Evolutionary conservation across 1,140 invertebrate species (phyloP), one percentile per base, ranked within the genome.

Genomic region (Meloidogyne floridensis): DNA sequence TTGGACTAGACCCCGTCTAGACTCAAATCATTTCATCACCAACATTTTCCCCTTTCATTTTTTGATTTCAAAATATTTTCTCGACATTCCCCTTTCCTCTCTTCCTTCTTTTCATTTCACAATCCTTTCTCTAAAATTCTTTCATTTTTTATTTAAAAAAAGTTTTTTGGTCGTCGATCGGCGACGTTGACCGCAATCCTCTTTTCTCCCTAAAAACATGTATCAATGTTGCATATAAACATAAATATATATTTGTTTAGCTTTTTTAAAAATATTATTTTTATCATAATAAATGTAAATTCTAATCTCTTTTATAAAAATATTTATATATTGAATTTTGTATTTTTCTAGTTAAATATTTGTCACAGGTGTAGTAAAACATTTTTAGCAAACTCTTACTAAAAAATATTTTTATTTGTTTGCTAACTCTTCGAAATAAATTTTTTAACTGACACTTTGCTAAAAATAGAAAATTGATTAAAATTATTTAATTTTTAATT

Each of bases 241-340:
- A 4, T 18, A 32, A 32, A 32, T 2, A 32, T 2, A 32, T 32
- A 65, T n/a, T 4, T 65, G 3, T 65, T 59, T 5, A n/a, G 2
- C 15, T n/a, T n/a, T n/a, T 65, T 65, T 6, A 7, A 2, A n/a
- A 32, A 20, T 32, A 32, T 32, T n/a, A 65, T 65, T 65, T 65
- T 65, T 65, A 18, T 65, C 11, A 59, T 65, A 65, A 65, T 65
- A 65, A 65, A 65, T 65, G 59, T 15, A 65, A 65, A 65, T 65
- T n/a, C 59, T 65, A 65, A n/a, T 65, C 59, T 5, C n/a, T 65
- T 59, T 59, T 47, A 4, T 47, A 8, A 4, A 47, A 59, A 59
- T 15, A 59, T 15, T 15, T 15, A 59, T 15, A 59, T 15, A 59
- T 59, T 59, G 3, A 59, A 59, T 59, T 59, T 59, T 59, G 20